Evolutionary conservation across 2,888 invertebrate genomes (phyloP).

Genomic region (Cacoxenus indagator): DNA sequence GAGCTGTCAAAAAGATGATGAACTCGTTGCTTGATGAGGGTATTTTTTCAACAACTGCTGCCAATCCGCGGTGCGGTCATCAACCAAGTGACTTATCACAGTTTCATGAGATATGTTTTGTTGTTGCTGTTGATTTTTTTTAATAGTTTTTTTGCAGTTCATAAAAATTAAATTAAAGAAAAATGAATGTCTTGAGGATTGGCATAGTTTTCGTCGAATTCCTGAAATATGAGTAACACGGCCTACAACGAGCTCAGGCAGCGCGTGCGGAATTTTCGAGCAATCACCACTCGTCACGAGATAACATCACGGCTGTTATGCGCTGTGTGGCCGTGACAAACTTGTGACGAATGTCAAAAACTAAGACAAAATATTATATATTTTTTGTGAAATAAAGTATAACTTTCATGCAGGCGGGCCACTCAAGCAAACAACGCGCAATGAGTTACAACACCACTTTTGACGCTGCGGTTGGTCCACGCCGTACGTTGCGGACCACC

Average conservation of each 20-base stretch:
- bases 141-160: constrained; percentile 59
- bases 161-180: constrained; percentile 7
- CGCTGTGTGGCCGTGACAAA: constrained; percentile 56
- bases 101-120: constrained; percentile 47
- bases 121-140: constrained; percentile 9
- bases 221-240: constrained; percentile 57
- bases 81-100: constrained; percentile 53
- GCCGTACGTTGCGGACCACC: constrained; percentile 18
- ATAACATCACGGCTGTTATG: constrained; percentile 2
- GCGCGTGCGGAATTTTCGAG: constrained; percentile 42
- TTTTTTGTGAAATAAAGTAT: not conserved
- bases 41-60: constrained; percentile 34
- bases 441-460: constrained; percentile 13
- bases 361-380: not conserved
- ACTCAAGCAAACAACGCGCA: not conserved
- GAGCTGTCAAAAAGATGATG: constrained; percentile 69
- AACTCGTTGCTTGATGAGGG: constrained; percentile 68
- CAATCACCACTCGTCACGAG: constrained; percentile 49
- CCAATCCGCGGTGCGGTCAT: not conserved
- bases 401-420: not conserved
- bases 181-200: not conserved
- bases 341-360: constrained; percentile 56
- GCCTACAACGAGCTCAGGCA: constrained; percentile 24
- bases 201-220: constrained; percentile 48
- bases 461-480: constrained; percentile 5